Conservation (phyloP, 2,797 vertebrate genomes). For the Phyllotis vaccarum region DNA sequence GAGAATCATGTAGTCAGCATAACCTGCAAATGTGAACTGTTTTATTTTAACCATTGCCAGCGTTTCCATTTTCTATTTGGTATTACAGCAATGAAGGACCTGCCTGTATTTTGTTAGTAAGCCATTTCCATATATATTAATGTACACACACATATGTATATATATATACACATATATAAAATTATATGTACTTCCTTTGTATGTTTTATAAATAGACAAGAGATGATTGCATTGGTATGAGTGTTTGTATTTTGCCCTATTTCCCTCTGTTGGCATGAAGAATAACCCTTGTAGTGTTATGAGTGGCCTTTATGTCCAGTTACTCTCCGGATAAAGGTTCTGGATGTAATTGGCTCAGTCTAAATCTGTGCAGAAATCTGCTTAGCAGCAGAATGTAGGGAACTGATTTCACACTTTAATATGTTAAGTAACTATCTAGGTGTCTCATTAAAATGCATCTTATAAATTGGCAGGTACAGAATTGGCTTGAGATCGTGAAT, state of each 20-base stretch:
- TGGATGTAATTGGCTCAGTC: fast-evolving
- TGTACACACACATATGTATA: not conserved
- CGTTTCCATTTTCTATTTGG: not conserved
- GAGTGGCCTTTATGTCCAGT: not conserved
- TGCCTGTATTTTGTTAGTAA: not conserved
- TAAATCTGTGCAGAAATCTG: not conserved
- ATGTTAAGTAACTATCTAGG: not conserved
- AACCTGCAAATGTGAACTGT: not conserved
- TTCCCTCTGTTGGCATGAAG: not conserved
- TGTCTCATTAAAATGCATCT: slow-evolving; percentile 52
- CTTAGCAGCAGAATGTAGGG: not conserved
- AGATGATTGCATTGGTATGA: not conserved
- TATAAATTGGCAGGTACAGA: not conserved
- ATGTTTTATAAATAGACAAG: slow-evolving; percentile 64
- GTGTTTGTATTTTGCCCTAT: slow-evolving; percentile 22
- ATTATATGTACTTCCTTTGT: not conserved
- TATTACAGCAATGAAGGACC: not conserved
- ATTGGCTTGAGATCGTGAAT: not conserved
- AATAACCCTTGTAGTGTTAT: not conserved
- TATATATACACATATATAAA: not conserved
- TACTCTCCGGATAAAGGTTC: slow-evolving; percentile 35
- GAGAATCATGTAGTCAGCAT: slow-evolving; percentile 57
- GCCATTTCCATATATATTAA: slow-evolving; percentile 21
- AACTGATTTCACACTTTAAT: not conserved
- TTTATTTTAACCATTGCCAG: slow-evolving; percentile 51